Base-by-base conservation (phyloP, 2,888 invertebrate genomes). In the Bembecia ichneumoniformis region DNA sequence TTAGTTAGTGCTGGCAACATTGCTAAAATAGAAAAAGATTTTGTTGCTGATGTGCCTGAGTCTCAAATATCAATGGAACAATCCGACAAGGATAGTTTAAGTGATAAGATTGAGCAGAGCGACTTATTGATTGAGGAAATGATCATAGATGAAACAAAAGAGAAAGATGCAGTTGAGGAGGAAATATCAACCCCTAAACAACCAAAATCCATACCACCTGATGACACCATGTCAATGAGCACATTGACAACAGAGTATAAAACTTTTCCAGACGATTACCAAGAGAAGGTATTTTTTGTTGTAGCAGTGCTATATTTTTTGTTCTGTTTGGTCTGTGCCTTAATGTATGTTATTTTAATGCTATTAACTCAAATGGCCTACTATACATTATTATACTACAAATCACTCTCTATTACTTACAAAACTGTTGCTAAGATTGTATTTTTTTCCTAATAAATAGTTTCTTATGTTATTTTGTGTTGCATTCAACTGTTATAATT, bases 191-290 rank as follows among this genome's bases (percentile, higher is more conserved):
- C 59, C 14, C 55, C 57, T 0, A 59, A 55, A 9, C 77, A 77
- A 47, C 75, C 77, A 1, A 86, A 82, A 53, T 84, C 83, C 1
- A 68, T 81, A 50, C 69, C 71, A 11, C 70, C 66, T 0, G 82
- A 82, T 20, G 86, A 87, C 46, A 77, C 75, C 10, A 67, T 73
- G 54, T 84, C 87, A 54, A 87, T 90, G 51, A 89, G 88, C 60
- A 89, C 90, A 4, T 82, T 90, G 59, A 90, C 92, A 9, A 92
- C 92, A 20, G 93, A 93, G 57, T 93, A 93, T 69, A 91, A 91
- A 66, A 91, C 92, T 14, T 87, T 92, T 49, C 90, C 92, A 64
- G 92, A 92, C 59, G 91, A 93, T 53, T 91, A 91, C 70, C 89
- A 90, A 47, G 88, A 76, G 49, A 92, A 92, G 88, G 94, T 94